Conservation (phyloP, 1,140 invertebrate species). For the Drosophila bocki region DNA sequence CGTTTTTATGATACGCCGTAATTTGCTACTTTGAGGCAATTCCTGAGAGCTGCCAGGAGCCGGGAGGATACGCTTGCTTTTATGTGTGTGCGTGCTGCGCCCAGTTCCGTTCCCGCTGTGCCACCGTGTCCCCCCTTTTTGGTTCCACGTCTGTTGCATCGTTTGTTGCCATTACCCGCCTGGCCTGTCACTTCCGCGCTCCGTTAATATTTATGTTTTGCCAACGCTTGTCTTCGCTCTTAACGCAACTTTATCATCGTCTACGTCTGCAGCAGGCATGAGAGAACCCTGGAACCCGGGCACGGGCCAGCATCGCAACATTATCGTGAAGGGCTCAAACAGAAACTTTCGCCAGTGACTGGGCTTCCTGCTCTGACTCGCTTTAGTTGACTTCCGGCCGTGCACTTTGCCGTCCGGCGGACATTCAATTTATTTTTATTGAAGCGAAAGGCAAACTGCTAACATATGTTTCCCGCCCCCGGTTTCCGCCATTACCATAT, state of each 20-base stretch:
- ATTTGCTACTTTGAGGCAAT: constrained; percentile 75
- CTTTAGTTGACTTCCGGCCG: constrained; percentile 41
- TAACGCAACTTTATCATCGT: constrained; percentile 46
- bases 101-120: constrained; percentile 5
- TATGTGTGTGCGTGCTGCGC: constrained; percentile 63
- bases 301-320: constrained; percentile 1
- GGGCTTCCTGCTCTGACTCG: constrained; percentile 47
- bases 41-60: constrained; percentile 34
- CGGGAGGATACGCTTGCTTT: constrained; percentile 42
- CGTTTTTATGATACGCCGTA: constrained; percentile 70
- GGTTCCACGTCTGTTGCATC: constrained; percentile 52
- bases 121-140: not conserved
- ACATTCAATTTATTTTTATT: constrained; percentile 68
- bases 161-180: constrained; percentile 72
- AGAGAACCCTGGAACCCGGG: not conserved
- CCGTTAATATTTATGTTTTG: constrained; percentile 76
- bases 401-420: constrained; percentile 48
- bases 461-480: constrained; percentile 56
- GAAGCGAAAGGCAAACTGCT: constrained; percentile 28
- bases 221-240: constrained; percentile 61
- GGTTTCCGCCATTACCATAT: constrained; percentile 48
- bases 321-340: constrained; percentile 41
- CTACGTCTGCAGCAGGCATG: constrained; percentile 26
- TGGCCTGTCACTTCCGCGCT: constrained; percentile 71
- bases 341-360: constrained; percentile 54